phyloP scores from a whole-genome alignment of 2,888 invertebrate genomes.

The Scaptomyza caliginosa region DNA sequence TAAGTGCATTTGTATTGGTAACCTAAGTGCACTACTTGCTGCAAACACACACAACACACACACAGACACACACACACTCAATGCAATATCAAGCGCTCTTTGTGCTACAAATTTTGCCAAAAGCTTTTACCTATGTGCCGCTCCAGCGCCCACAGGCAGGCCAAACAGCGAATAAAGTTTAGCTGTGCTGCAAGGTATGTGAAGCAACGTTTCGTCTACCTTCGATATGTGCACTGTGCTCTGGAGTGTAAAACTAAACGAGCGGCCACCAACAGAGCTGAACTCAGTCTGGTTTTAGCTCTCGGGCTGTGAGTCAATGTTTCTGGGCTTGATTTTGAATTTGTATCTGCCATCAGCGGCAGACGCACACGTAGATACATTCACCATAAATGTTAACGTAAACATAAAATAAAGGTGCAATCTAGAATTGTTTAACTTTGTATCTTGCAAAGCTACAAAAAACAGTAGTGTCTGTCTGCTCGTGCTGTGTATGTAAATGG shows the following conservation, averaged over 20 bases:
- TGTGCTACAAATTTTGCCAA: constrained; percentile 75
- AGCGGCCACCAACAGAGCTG: constrained; percentile 65
- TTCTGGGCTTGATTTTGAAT: constrained; percentile 14
- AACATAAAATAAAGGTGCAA: constrained; percentile 68
- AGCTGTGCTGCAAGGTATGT: neutral
- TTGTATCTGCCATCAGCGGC: constrained; percentile 22
- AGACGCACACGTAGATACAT: constrained; percentile 62
- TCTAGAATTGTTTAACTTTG: constrained; percentile 74
- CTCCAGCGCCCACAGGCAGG: constrained; percentile 50
- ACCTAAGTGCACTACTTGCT: constrained; percentile 77
- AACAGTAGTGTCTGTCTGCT: constrained; percentile 12
- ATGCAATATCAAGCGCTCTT: constrained; percentile 78
- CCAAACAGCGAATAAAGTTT: constrained; percentile 4
- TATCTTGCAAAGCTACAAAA: constrained; percentile 39
- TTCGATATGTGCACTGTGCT: constrained; percentile 65
- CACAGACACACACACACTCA: constrained; percentile 24
- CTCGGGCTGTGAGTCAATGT: neutral
- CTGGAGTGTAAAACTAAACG: constrained; percentile 78
- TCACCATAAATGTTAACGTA: constrained; percentile 68
- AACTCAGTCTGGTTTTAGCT: constrained; percentile 40
- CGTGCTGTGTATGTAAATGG: neutral
- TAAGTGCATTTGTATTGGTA: constrained; percentile 85
- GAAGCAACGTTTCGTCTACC: constrained; percentile 34
- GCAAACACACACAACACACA: constrained; percentile 36
- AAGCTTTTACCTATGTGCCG: constrained; percentile 77